These are phyloP conservation scores for Lophotriccus pileatus DNA, from an alignment of 2,797 vertebrate species.

Conservation along the genomic window DNA sequence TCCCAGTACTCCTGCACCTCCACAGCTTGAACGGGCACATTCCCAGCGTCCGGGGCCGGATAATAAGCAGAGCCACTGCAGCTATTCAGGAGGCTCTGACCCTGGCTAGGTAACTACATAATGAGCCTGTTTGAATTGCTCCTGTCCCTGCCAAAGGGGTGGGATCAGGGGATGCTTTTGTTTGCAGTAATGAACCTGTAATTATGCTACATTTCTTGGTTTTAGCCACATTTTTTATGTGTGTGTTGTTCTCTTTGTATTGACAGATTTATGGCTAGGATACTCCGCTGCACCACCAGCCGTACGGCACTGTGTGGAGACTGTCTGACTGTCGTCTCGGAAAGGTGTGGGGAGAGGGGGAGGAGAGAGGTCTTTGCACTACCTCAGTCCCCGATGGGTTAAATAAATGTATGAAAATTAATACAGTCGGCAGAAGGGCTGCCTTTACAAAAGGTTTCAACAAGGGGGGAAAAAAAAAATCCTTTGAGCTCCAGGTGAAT, in stretches of 20 bases:
- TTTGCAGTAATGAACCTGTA: conserved; percentile 76
- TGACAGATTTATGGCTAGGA: conserved; percentile 72
- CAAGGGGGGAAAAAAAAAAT: background rate
- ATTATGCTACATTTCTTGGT: conserved; percentile 74
- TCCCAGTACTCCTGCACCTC: background rate
- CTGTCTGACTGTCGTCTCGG: conserved; percentile 52
- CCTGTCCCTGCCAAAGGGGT: conserved; percentile 71
- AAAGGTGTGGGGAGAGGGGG: background rate
- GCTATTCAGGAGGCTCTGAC: conserved; percentile 65
- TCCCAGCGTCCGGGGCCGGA: conserved; percentile 34
- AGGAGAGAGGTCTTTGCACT: background rate
- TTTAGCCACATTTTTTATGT: conserved; percentile 70
- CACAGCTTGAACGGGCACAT: background rate
- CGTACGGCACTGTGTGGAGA: conserved; percentile 44
- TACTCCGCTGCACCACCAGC: conserved; percentile 35
- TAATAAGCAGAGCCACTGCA: conserved; percentile 54
- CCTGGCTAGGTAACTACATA: conserved; percentile 72
- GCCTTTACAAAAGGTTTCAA: background rate
- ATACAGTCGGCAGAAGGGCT: background rate
- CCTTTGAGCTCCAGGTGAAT: background rate
- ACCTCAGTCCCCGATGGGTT: background rate
- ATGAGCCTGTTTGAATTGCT: conserved; percentile 72
- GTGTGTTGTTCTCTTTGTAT: conserved; percentile 71
- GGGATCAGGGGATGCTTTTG: conserved; percentile 72
- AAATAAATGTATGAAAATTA: conserved; percentile 9